Percentiles rank a stretch among this genome's conserved stretches.
phyloP scores from a whole-genome alignment of 1,140 invertebrate genomes.

The Temnothorax curvispinosus region DNA sequence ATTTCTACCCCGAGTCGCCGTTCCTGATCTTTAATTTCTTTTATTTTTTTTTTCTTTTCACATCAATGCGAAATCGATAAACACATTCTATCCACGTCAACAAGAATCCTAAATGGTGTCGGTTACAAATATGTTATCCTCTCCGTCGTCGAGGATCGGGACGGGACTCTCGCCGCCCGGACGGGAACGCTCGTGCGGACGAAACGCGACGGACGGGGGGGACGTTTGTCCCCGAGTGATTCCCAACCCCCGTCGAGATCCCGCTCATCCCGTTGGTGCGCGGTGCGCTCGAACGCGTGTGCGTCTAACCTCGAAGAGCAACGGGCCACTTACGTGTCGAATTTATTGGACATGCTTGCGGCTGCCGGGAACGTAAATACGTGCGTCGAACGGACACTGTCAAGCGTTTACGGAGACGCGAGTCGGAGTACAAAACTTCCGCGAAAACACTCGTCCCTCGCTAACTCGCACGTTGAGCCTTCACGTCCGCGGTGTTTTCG shows the following conservation, averaged over 20 bases:
- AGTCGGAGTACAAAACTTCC: slow-evolving; percentile 77
- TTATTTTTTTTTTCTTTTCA: no score
- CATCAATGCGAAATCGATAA: not conserved
- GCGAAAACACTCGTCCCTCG: slow-evolving; percentile 29
- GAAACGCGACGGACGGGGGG: not conserved
- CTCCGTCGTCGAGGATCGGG: no score
- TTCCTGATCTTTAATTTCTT: no score
- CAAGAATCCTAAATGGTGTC: not conserved
- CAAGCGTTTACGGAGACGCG: slow-evolving; percentile 71
- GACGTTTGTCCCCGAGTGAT: not conserved
- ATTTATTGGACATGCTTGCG: slow-evolving; percentile 88
- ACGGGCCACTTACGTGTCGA: slow-evolving; percentile 87
- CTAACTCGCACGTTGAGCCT: slow-evolving; percentile 58
- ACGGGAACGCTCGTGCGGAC: not conserved
- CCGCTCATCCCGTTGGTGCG: not conserved
- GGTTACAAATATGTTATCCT: not conserved
- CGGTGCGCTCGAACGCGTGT: slow-evolving; percentile 43
- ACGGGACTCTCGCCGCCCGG: not conserved
- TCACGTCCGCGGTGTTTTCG: slow-evolving; percentile 70
- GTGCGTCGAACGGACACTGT: slow-evolving; percentile 73
- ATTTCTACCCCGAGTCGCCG: not conserved
- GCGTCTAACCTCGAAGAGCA: slow-evolving; percentile 58
- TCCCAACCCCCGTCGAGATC: not conserved
- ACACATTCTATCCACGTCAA: not conserved
- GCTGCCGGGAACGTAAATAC: slow-evolving; percentile 68